Evolutionary conservation across 2,113 vertebrate species (phyloP).

Genomic region (Scortum barcoo): DNA sequence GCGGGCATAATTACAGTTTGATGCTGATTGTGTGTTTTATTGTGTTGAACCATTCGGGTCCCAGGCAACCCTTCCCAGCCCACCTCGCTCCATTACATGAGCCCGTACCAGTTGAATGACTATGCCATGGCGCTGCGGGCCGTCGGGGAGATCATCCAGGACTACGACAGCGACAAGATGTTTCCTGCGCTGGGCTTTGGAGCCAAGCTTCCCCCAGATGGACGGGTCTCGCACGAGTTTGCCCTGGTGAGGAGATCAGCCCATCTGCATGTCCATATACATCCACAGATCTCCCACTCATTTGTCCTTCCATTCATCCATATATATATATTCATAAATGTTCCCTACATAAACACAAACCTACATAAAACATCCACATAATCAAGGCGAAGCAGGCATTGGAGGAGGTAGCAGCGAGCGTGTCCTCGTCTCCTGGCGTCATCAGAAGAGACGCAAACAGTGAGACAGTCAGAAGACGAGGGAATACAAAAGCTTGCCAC

Average conservation of each 20-base stretch:
- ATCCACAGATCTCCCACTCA: not conserved
- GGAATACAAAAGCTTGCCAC: too few relatives aligned
- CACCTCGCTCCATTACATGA: slow-evolving; percentile 98
- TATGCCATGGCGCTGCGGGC: slow-evolving; percentile 97
- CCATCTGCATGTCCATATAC: not conserved
- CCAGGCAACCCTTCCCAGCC: slow-evolving; percentile 96
- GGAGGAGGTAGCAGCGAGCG: too few relatives aligned
- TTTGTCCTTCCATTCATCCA: not conserved
- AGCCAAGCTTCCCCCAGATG: slow-evolving; percentile 95
- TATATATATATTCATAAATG: not conserved
- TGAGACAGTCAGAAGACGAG: too few relatives aligned
- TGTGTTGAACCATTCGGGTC: slow-evolving; percentile 52
- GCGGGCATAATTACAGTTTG: slow-evolving; percentile 42
- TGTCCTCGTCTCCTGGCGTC: too few relatives aligned
- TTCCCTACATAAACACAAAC: not conserved
- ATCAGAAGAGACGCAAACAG: too few relatives aligned
- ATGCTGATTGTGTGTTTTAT: slow-evolving; percentile 54
- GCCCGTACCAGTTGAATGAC: slow-evolving; percentile 96
- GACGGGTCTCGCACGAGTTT: slow-evolving; percentile 96
- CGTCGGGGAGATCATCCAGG: slow-evolving; percentile 97
- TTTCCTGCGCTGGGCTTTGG: slow-evolving; percentile 98
- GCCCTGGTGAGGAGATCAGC: slow-evolving; percentile 89
- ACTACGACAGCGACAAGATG: slow-evolving; percentile 98
- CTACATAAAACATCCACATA: not conserved
- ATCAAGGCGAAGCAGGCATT: too few relatives aligned